A percentile compares a stretch with the other conserved stretches of the same genome.
Conservation (phyloP, 1,140 invertebrate genomes). For the Drosophila saltans region DNA sequence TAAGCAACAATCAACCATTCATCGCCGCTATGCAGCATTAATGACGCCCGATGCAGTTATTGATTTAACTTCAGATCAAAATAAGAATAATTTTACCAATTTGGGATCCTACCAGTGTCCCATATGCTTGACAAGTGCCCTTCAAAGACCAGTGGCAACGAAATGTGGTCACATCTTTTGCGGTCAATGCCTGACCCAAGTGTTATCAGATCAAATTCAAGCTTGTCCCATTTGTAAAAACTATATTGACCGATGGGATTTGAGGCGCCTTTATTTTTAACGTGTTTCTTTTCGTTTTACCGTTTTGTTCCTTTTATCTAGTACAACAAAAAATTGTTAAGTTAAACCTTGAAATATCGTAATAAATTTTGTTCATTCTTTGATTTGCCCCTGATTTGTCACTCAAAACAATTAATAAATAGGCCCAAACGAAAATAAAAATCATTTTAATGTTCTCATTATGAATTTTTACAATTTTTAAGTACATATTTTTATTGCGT, state of each 20-base stretch:
- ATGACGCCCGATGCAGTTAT: background rate
- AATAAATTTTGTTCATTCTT: background rate
- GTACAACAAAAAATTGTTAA: background rate
- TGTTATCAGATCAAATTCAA: background rate
- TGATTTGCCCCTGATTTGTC: conserved; percentile 32
- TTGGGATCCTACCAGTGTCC: conserved; percentile 9
- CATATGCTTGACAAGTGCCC: background rate
- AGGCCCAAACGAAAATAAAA: conserved; percentile 10
- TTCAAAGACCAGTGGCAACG: background rate
- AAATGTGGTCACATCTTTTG: conserved; percentile 22
- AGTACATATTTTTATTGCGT: conserved; percentile 77
- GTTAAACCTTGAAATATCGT: background rate
- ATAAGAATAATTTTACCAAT: no score
- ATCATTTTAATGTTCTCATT: conserved; percentile 46
- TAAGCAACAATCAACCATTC: background rate
- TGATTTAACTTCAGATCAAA: background rate
- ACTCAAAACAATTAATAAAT: conserved; percentile 35
- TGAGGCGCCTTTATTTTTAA: background rate
- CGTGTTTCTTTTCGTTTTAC: background rate
- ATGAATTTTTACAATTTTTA: conserved; percentile 56
- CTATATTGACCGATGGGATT: background rate
- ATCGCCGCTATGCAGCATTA: background rate
- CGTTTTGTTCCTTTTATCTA: background rate
- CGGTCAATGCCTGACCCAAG: background rate
- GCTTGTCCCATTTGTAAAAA: conserved; percentile 4